These are phyloP conservation scores for Phrynocephalus vlangalii DNA, from an alignment of 2,797 vertebrate species.

Conservation along the genomic window DNA sequence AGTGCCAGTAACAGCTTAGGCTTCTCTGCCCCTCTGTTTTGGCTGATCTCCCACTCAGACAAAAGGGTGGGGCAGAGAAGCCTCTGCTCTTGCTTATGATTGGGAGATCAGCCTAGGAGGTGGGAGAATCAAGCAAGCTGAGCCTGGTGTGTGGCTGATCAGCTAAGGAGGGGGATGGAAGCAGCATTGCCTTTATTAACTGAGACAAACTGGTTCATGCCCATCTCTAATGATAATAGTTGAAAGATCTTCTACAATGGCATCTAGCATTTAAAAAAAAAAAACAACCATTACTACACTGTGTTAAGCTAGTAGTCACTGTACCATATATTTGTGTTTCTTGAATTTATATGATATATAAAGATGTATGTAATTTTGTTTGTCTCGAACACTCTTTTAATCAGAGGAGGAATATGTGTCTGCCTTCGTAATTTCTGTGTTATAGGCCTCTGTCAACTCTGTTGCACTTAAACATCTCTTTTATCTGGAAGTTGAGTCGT, in stretches of 20 bases:
- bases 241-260: neutral
- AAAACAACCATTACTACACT: neutral
- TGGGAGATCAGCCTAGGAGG: too few species aligned
- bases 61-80: too few species aligned
- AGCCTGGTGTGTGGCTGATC: too few species aligned
- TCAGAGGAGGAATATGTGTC: neutral
- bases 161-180: too few species aligned
- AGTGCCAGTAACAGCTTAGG: too few species aligned
- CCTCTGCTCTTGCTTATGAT: too few species aligned
- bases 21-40: too few species aligned
- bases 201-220: too few species aligned
- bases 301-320: neutral
- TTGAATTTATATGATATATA: neutral
- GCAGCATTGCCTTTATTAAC: too few species aligned
- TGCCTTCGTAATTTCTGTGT: neutral
- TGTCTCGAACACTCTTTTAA: neutral
- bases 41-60: too few species aligned
- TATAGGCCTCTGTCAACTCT: neutral
- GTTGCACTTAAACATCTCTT: neutral
- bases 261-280: neutral
- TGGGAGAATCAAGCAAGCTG: too few species aligned
- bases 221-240: neutral
- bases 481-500: neutral
- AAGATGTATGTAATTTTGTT: neutral
- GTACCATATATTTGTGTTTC: neutral